Evolutionary conservation across 2,113 vertebrate species (phyloP).

Genomic region (Dicaeum eximium): DNA sequence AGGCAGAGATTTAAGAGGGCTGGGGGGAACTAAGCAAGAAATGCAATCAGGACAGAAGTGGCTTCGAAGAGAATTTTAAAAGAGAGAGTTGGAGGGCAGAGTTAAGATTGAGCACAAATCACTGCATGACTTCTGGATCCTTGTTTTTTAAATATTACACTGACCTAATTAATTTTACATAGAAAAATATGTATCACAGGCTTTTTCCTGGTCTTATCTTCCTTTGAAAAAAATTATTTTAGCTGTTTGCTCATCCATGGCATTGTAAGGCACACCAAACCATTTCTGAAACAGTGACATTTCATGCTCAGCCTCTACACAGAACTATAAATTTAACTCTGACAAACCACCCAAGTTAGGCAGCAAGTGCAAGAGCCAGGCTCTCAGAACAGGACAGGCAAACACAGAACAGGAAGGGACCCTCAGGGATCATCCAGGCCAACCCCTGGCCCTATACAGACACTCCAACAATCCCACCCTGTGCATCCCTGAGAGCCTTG

Average conservation of each 20-base stretch:
- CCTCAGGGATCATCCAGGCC: not conserved
- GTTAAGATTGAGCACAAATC: slow-evolving; percentile 40
- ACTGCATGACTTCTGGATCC: slow-evolving; percentile 20
- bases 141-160: not conserved
- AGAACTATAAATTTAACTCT: not conserved
- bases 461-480: not conserved
- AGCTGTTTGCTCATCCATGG: not conserved
- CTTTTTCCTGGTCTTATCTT: not conserved
- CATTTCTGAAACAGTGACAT: not conserved
- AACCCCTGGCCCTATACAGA: not conserved
- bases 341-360: not conserved
- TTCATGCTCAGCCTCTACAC: not conserved
- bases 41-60: not conserved
- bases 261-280: not conserved
- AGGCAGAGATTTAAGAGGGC: not conserved
- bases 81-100: not conserved
- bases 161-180: slow-evolving; percentile 35
- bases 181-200: not conserved
- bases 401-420: not conserved
- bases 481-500: not conserved
- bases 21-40: not conserved
- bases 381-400: not conserved
- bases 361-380: not conserved
- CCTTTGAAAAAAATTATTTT: not conserved
- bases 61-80: not conserved